Evolutionary conservation across 2,113 vertebrate genomes (phyloP), one percentile per base, ranked within the genome.

Genomic region (Saguinus midas): DNA sequence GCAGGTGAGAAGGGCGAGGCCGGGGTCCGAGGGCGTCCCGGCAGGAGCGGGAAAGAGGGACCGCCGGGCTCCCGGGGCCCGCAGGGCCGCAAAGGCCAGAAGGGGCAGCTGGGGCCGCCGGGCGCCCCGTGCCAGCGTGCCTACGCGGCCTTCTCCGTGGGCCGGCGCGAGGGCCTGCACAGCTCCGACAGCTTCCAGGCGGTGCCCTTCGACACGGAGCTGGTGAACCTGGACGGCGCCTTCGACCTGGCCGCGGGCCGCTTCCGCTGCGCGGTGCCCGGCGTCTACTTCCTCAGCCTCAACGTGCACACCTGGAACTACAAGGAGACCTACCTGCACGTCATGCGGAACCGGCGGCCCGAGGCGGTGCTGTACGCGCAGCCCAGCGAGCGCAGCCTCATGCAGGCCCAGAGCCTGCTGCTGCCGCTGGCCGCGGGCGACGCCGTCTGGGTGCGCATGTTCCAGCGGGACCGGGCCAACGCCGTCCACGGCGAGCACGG

Each of bases 381-480:
- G 98, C 99, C 99, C 96, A 99, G 99, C 0, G 99, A 99, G 32
- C 96, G 99, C 23, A 99, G 99, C 93, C 98, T 99, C 98, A 99
- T 99, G 99, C 99, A 99, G 98, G 99, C 99, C 86, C 99, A 99
- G 97, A 99, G 99, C 79, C 98, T 99, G 58, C 99, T 99, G 99
- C 95, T 99, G 95, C 93, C 98, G 0, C 98, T 99, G 90, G 98
- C 97, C 12, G 98, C 98, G 1, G 98, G 98, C 0, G 99, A 99
- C 0, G 98, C 99, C 96, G 99, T 99, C 37, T 99, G 99, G 99
- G 98, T 99, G 45, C 96, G 99, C 14, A 99, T 99, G 96, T 99
- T 99, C 98, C 99, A 99, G 95, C 89, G 99, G 0, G 98, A 99
- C 96, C 23, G 98, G 20, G 99, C 99, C 94, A 99, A 99, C 0